Evolutionary conservation across 2,113 vertebrate genomes (phyloP).

Genomic region (Petrocephalus microphthalmus): DNA sequence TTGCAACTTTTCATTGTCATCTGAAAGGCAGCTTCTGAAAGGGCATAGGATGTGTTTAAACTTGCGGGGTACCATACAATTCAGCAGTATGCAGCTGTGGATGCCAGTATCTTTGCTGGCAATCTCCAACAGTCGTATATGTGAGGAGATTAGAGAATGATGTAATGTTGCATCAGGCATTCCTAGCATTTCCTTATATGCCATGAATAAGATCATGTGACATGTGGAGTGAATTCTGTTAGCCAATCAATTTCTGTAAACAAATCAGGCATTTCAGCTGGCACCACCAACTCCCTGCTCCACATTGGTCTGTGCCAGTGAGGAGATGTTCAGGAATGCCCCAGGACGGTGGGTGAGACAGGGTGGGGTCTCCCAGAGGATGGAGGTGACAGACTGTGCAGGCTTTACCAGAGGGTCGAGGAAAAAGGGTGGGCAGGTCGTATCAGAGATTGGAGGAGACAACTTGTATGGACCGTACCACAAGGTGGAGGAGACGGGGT

Average conservation of each 20-base stretch:
- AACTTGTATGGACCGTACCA: background rate
- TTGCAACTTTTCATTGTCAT: background rate
- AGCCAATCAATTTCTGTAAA: constrained; percentile 1
- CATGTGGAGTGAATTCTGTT: constrained; percentile 6
- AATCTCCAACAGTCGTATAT: background rate
- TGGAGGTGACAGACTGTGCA: background rate
- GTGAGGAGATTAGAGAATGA: background rate
- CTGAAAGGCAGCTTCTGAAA: background rate
- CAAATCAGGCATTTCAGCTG: background rate
- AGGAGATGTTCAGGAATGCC: background rate
- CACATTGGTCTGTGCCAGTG: background rate
- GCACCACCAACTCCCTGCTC: background rate
- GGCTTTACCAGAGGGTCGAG: too few relatives aligned
- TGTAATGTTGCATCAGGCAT: constrained; percentile 1
- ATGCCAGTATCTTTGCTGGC: background rate
- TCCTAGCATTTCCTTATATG: background rate
- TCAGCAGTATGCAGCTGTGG: background rate
- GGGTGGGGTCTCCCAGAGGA: background rate
- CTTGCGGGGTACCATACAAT: background rate
- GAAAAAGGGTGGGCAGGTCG: too few relatives aligned
- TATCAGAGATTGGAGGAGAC: too few relatives aligned
- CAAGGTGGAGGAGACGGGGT: too few relatives aligned
- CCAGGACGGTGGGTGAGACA: background rate
- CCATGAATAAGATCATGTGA: constrained; percentile 2
- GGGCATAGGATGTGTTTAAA: background rate